Evolutionary conservation across 2,113 vertebrate species (phyloP).

Genomic region (Megaceryle torquata): DNA sequence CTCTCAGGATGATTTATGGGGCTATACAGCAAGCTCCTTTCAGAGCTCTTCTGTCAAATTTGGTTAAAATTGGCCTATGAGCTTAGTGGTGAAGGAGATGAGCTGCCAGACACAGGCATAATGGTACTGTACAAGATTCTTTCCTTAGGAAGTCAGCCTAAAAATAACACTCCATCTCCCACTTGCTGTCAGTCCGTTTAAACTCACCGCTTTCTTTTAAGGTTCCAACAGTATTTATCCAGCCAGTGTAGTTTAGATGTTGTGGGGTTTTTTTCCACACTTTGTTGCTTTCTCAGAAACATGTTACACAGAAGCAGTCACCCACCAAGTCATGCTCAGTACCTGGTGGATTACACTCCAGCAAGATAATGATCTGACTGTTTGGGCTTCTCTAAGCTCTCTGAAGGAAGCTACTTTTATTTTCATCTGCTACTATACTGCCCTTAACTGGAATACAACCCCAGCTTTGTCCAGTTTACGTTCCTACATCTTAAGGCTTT

Average conservation of each 20-base stretch:
- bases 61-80: conserved; percentile 10
- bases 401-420: neutral
- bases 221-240: neutral
- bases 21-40: neutral
- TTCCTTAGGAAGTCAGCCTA: neutral
- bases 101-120: conserved; percentile 12
- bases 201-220: neutral
- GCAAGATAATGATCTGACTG: neutral
- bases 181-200: neutral
- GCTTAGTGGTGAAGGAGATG: neutral
- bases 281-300: neutral
- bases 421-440: neutral
- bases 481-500: neutral
- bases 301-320: neutral
- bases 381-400: neutral
- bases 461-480: neutral
- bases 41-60: neutral
- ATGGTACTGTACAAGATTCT: neutral
- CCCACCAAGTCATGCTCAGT: neutral
- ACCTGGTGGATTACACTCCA: neutral
- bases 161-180: conserved; percentile 25
- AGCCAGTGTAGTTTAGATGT: neutral
- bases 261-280: neutral
- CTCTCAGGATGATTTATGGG: neutral
- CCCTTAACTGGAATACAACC: neutral